Evolutionary conservation across 92 coral and sea anemone genomes (phyloP).

Genomic region (Heliopora coerulea): DNA sequence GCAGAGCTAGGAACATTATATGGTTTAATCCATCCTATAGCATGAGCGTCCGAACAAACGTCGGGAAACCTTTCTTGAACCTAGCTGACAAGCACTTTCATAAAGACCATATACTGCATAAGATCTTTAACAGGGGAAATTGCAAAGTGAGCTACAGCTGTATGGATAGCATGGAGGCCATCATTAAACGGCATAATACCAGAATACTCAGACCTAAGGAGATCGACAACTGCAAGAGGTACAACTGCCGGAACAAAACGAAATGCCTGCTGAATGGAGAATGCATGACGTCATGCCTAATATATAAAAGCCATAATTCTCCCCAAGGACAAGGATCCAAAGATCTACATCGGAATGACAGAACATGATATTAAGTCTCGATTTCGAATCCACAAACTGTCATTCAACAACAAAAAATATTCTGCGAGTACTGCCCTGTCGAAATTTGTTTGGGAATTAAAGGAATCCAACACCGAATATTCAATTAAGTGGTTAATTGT

Average conservation of each 20-base stretch:
- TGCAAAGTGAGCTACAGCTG: no score
- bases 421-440: no score
- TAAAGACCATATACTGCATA: neutral
- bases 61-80: constrained; percentile 3
- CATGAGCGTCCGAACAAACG: neutral
- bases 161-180: no score
- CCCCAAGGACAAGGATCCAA: neutral
- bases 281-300: constrained; percentile 8
- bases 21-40: no score
- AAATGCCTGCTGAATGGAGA: constrained; percentile 35
- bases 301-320: constrained; percentile 5
- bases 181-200: constrained; percentile 34
- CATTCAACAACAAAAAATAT: no score
- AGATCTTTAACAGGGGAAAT: constrained; percentile 17
- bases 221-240: constrained; percentile 8
- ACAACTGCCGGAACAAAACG: constrained; percentile 30
- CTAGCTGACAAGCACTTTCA: neutral
- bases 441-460: no score
- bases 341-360: constrained; percentile 12
- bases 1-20: no score
- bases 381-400: no score
- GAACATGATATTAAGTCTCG: no score
- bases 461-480: no score
- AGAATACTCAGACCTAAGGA: constrained; percentile 17
- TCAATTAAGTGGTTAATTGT: no score